phyloP scores from a whole-genome alignment of 2,797 vertebrate species.

The Vultur gryphus region DNA sequence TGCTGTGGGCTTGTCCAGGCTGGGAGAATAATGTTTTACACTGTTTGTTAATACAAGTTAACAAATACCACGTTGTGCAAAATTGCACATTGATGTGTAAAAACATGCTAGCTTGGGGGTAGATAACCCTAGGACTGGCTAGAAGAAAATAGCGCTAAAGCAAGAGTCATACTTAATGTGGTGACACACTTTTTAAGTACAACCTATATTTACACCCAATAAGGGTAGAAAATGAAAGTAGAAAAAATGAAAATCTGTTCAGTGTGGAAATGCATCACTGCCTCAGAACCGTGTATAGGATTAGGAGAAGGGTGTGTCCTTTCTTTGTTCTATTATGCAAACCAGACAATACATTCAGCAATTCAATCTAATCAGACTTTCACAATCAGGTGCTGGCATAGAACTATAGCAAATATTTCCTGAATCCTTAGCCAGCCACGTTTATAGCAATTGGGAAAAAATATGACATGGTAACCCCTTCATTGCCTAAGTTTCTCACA shows the following conservation, averaged over 20 bases:
- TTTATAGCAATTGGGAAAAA: neutral
- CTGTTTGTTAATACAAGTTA: neutral
- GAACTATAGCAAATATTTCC: slow-evolving; percentile 40
- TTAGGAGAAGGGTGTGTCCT: slow-evolving; percentile 41
- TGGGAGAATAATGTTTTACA: neutral
- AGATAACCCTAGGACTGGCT: neutral
- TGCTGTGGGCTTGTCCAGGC: neutral
- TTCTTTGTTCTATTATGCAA: slow-evolving; percentile 59
- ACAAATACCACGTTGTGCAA: neutral
- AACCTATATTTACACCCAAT: neutral
- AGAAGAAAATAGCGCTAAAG: neutral
- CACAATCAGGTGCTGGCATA: slow-evolving; percentile 40
- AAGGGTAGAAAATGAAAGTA: neutral
- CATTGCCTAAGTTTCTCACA: neutral
- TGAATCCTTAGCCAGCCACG: slow-evolving; percentile 20
- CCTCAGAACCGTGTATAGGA: neutral
- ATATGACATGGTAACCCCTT: neutral
- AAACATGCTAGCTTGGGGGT: neutral
- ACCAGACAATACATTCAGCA: slow-evolving; percentile 48
- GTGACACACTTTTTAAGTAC: neutral
- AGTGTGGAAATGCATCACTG: neutral
- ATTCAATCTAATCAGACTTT: slow-evolving; percentile 52
- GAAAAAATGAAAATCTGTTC: neutral
- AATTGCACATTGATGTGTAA: neutral
- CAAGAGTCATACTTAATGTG: neutral